Base-by-base conservation (phyloP, 2,113 vertebrate genomes). In the Bubo bubo region DNA sequence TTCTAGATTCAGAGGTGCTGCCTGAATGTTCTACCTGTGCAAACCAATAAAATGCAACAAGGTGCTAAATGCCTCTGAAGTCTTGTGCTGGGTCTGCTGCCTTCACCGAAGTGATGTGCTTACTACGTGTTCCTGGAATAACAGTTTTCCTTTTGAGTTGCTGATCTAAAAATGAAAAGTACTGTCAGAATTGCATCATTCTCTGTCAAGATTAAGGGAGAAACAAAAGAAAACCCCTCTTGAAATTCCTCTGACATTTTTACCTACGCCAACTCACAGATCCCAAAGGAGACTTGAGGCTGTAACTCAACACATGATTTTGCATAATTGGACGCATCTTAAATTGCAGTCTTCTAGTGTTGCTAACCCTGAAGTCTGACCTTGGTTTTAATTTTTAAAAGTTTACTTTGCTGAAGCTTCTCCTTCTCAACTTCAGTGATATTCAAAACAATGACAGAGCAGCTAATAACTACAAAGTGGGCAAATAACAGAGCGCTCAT, bases 381-480 rank as follows among this genome's bases (percentile, higher is more conserved):
- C 94, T 93, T 62, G 79, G 35, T 59, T 93, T 97, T 95, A 96
- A 95, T 91, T 94, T 97, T 97, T 89, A 89, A 95, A 72, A 95
- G 70, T 95, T 92, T 91, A 49, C 95, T 95, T 84, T 82, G 60
- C 86, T 56, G 70, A 91, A 62, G 83, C 58, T 79, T 94, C 88
- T 93, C 56, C 60, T 84, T 55, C 83, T 64, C 88, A 60, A 10
- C 92, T 79, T 49, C 88, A 64, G 64, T 5, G 68, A 71, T 60
- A 56, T 21, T 49, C 60, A 68, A 93, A 94, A 91, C 84, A 96
- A 85, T 2, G 66, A 39, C 39, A 56, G 68, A 75, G 79, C 71
- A 70, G 74, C 71, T 79, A 79, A 79, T 60, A 85, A 81, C 87
- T 56, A 75, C 60, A 68, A 71, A 96, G 87, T 27, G 24, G 62